Conservation (phyloP, 1,140 invertebrate species). For the Zaprionus gabonicus region DNA sequence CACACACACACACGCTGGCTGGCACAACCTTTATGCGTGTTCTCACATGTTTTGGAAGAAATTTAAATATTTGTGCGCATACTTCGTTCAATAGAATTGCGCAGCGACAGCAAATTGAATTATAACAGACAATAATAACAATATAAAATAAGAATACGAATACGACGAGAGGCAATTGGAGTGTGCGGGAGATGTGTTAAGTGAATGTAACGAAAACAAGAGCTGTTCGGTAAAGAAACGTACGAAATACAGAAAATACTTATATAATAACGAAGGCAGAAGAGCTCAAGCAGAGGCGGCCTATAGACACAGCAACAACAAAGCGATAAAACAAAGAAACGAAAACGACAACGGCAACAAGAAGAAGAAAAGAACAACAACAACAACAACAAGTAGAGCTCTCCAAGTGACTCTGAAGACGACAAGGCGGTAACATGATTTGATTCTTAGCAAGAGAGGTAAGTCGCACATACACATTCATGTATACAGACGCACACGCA, state of each 20-base stretch:
- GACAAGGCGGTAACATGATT: slow-evolving; percentile 67
- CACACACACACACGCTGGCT: slow-evolving; percentile 5
- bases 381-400: slow-evolving; percentile 6
- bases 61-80: slow-evolving; percentile 64
- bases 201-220: slow-evolving; percentile 37
- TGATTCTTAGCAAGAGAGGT: slow-evolving; percentile 64
- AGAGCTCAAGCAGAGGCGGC: slow-evolving; percentile 23
- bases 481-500: slow-evolving; percentile 3
- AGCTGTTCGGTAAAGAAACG: slow-evolving; percentile 25
- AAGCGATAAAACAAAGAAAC: slow-evolving; percentile 51
- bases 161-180: slow-evolving; percentile 36
- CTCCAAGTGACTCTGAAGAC: slow-evolving; percentile 52
- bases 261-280: slow-evolving; percentile 24
- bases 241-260: slow-evolving; percentile 39
- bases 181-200: slow-evolving; percentile 16
- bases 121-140: slow-evolving; percentile 62
- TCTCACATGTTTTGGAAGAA: slow-evolving; percentile 28
- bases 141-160: slow-evolving; percentile 30
- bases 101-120: slow-evolving; percentile 50
- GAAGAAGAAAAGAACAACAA: slow-evolving; percentile 1
- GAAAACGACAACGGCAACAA: slow-evolving; percentile 17
- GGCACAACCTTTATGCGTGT: slow-evolving; percentile 17
- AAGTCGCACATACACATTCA: slow-evolving; percentile 28
- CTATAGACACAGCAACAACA: slow-evolving; percentile 35
- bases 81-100: slow-evolving; percentile 44